These are phyloP conservation scores for Laticauda colubrina DNA, from an alignment of 2,113 vertebrate species.

Conservation along the genomic window DNA sequence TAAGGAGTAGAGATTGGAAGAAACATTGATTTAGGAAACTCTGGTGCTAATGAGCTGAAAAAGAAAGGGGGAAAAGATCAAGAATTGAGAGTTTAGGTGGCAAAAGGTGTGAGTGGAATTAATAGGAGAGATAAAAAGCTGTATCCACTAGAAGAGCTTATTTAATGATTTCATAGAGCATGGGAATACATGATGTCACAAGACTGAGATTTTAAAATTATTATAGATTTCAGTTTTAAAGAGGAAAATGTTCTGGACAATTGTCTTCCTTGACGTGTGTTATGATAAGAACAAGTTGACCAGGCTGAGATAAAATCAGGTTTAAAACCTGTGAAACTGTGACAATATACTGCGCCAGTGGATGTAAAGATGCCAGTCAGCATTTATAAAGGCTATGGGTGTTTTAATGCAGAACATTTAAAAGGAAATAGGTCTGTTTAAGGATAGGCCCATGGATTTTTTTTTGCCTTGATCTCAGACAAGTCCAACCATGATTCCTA, in stretches of 20 bases:
- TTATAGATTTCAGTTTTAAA: neutral
- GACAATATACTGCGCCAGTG: neutral
- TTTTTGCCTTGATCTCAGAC: neutral
- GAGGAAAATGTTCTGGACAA: neutral
- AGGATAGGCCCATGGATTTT: neutral
- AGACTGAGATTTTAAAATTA: neutral
- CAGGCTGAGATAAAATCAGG: neutral
- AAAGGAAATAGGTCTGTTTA: neutral
- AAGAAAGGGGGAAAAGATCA: too few species aligned
- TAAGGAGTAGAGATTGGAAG: neutral
- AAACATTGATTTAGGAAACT: neutral
- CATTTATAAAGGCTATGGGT: neutral
- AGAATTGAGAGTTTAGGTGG: too few species aligned
- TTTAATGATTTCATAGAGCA: neutral
- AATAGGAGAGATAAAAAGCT: neutral
- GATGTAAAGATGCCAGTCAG: neutral
- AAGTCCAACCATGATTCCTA: neutral
- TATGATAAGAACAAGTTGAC: neutral
- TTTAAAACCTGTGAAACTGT: neutral
- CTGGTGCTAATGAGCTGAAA: too few species aligned
- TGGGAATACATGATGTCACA: neutral
- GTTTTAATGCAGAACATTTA: neutral
- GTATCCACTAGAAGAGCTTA: neutral
- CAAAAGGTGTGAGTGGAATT: too few species aligned
- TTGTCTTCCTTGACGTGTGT: neutral